Evolutionary conservation across 2,113 vertebrate species (phyloP).

Genomic region (Chrysochloris asiatica): DNA sequence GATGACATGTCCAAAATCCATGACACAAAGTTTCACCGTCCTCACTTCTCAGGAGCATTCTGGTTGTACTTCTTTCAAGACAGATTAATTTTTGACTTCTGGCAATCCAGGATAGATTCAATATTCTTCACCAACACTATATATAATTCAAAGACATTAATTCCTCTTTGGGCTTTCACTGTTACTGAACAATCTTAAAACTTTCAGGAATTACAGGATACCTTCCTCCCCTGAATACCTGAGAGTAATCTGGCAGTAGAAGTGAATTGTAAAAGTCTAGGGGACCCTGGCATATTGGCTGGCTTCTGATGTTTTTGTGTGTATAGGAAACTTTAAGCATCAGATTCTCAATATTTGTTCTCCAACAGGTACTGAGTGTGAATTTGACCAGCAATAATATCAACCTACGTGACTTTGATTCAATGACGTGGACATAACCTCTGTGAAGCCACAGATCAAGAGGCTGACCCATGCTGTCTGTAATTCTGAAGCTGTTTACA

Average conservation of each 20-base stretch:
- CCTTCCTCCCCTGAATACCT: too few relatives aligned
- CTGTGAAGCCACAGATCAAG: neutral
- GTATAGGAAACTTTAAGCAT: neutral
- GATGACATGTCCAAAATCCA: too few relatives aligned
- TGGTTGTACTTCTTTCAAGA: too few relatives aligned
- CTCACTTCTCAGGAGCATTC: too few relatives aligned
- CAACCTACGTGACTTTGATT: conserved; percentile 47
- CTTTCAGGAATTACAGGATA: too few relatives aligned
- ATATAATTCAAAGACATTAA: too few relatives aligned
- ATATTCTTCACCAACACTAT: too few relatives aligned
- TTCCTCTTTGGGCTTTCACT: too few relatives aligned
- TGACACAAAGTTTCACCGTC: too few relatives aligned
- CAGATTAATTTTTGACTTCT: too few relatives aligned
- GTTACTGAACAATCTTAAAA: neutral
- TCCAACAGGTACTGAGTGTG: conserved; percentile 64
- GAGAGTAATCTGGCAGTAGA: neutral
- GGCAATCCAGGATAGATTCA: too few relatives aligned
- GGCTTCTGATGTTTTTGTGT: neutral
- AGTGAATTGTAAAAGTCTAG: neutral
- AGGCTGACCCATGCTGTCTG: neutral
- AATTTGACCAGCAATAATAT: neutral
- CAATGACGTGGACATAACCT: conserved; percentile 63
- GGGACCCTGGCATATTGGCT: neutral
- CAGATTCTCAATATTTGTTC: conserved; percentile 16
- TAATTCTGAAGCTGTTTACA: neutral